phyloP scores from a whole-genome alignment of 2,797 vertebrate species.

The Capromys pilorides region DNA sequence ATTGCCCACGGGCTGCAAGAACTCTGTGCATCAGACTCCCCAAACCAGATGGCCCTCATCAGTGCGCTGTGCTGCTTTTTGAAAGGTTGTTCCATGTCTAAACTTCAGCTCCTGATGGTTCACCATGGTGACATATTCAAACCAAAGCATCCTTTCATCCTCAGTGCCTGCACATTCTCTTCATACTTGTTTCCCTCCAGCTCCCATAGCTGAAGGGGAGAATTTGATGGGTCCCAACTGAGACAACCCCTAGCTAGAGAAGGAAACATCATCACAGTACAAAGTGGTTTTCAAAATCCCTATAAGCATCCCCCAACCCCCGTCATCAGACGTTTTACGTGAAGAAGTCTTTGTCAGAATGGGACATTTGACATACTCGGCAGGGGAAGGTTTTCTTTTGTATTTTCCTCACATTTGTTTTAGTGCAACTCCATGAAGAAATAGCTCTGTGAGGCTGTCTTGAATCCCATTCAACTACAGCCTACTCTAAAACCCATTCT shows the following conservation, averaged over 20 bases:
- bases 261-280: not conserved
- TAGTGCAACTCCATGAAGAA: not conserved
- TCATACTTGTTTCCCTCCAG: not conserved
- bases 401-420: conserved; percentile 4
- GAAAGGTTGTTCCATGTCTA: not conserved
- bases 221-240: not conserved
- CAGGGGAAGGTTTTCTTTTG: not conserved
- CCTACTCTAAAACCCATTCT: not conserved
- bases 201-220: not conserved
- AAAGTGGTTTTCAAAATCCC: not conserved
- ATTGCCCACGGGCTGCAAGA: not conserved
- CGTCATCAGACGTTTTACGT: not conserved
- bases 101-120: not conserved
- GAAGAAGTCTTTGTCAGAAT: not conserved
- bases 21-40: not conserved
- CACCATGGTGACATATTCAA: not conserved
- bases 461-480: not conserved
- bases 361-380: not conserved
- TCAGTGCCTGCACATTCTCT: not conserved
- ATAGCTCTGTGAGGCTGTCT: not conserved
- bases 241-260: not conserved
- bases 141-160: not conserved
- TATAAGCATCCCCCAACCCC: not conserved
- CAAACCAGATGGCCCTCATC: not conserved
- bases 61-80: not conserved